phyloP scores from a whole-genome alignment of 2,888 invertebrate genomes.

The Microctonus hyperodae region DNA sequence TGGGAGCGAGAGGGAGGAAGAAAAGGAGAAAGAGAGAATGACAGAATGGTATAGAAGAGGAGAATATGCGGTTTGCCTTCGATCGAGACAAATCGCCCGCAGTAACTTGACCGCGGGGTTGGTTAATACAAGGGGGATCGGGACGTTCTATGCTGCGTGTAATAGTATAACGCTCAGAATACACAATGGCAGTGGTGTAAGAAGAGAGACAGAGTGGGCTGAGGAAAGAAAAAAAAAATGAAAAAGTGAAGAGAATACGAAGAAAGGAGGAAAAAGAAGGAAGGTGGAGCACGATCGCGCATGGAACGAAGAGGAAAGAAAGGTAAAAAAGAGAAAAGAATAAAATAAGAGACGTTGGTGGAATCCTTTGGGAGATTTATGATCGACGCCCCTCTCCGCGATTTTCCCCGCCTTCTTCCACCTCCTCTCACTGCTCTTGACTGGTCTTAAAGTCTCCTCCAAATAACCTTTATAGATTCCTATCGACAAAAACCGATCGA shows the following conservation, averaged over 20 bases:
- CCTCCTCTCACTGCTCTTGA: slow-evolving; percentile 1
- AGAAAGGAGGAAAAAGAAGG: slow-evolving; percentile 15
- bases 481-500: slow-evolving; percentile 8
- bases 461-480: slow-evolving; percentile 9
- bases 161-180: slow-evolving; percentile 30
- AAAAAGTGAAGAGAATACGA: slow-evolving; percentile 26
- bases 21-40: background rate
- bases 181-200: slow-evolving; percentile 12
- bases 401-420: slow-evolving; percentile 24
- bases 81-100: slow-evolving; percentile 46
- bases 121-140: background rate
- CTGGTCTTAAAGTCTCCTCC: slow-evolving; percentile 1
- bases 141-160: slow-evolving; percentile 11
- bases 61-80: slow-evolving; percentile 20
- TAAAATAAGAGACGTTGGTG: slow-evolving; percentile 37
- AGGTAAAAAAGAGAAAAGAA: slow-evolving; percentile 26
- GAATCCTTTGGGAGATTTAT: slow-evolving; percentile 42
- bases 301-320: slow-evolving; percentile 19
- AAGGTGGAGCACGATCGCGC: slow-evolving; percentile 10
- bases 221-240: slow-evolving; percentile 12
- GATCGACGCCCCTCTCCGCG: slow-evolving; percentile 36
- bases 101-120: slow-evolving; percentile 40
- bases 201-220: slow-evolving; percentile 19
- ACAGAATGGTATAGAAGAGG: slow-evolving; percentile 1
- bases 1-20: background rate